Base-by-base conservation (phyloP, 1,140 invertebrate species). In the Conopomorpha cramerella region DNA sequence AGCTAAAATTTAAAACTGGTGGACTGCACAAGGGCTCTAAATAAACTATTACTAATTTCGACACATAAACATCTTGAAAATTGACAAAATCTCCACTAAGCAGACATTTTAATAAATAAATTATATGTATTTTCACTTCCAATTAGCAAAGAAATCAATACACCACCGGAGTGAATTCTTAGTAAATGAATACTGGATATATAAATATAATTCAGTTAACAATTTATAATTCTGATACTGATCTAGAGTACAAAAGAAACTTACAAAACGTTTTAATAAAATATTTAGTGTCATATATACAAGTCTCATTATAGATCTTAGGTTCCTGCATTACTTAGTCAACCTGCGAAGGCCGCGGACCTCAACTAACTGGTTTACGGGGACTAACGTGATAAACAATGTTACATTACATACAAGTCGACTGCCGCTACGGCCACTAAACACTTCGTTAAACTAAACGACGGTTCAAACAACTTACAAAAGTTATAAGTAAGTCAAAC, bases 381-480 rank as follows among this genome's bases (percentile, higher is more conserved):
- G 57, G 43, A 46, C 46, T 50, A 62, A 55, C 55, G 52, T 53
- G 54, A 64, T 55, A 59, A 54, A 62, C n/a, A n/a, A n/a, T n/a
- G n/a, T 34, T 51, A 46, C 43, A 44, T 43, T 51, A 60, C 45
- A 51, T 61, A 51, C 48, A 68, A 56, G 62, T 64, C 68, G 65
- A 71, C 59, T 58, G 4, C 54, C 54, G 48, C 53, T 55, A 52
- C 48, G 55, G 66, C 66, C 70, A 70, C 64, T 66, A 65, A 56
- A 71, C 54, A 62, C 46, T 62, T 65, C 64, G 66, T 65, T 59
- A 53, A 65, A 64, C 52, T 62, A 65, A 66, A 58, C 4, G 10
- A 70, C 61, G 65, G 63, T 70, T 67, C 61, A 49, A 64, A 70
- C 57, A 66, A 72, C 67, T 70, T 74, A 74, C 67, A 60, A 68